Base-by-base conservation (phyloP, 2,113 vertebrate species). In the Muntiacus reevesi region DNA sequence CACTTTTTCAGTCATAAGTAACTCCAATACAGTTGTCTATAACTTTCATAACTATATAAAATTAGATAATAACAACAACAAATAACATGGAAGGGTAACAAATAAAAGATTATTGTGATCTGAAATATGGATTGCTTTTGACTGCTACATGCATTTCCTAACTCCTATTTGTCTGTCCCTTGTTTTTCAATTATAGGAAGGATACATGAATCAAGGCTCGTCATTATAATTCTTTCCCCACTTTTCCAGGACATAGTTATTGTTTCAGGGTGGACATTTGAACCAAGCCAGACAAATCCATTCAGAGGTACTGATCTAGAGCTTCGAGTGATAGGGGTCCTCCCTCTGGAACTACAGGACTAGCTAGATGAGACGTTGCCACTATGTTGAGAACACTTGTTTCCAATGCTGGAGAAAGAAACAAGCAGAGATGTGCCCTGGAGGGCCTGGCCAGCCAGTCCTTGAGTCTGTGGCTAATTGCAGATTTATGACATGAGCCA, bases 11-110 rank as follows among this genome's bases (percentile, higher is more conserved):
- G 25, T 57, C 52, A 33, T 10, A n/a, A 14, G 1, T 33, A 60
- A 81, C 2, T 23, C 54, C 19, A 88, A 17, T n/a, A 40, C 13
- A 85, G 54, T 62, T 92, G 27, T 6, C 54, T n/a, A 1, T 57
- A 78, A 64, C 1, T 86, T 96, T 82, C 19, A 16, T 59, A 88
- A 28, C 45, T 81, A 57, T 11, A 40, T 55, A 95, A 89, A 92
- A 59, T 85, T 87, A 79, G 15, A 67, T 50, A 87, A 8, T 57
- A 59, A 54, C 4, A 47, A 23, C 40, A 83, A 15, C n/a, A 64
- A 64, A 76, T 43, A 27, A 27, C 7, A 50, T 23, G 57, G 27
- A 50, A 87, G 0, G 30, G 11, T 50, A 59, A 30, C 60, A 84
- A 79, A 60, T 52, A 36, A 76, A 82, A 96, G 21, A 50, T 52